A percentile compares a stretch with the other conserved stretches of the same genome.
Evolutionary conservation across 2,888 invertebrate genomes (phyloP).

Genomic region (Spodoptera littoralis): DNA sequence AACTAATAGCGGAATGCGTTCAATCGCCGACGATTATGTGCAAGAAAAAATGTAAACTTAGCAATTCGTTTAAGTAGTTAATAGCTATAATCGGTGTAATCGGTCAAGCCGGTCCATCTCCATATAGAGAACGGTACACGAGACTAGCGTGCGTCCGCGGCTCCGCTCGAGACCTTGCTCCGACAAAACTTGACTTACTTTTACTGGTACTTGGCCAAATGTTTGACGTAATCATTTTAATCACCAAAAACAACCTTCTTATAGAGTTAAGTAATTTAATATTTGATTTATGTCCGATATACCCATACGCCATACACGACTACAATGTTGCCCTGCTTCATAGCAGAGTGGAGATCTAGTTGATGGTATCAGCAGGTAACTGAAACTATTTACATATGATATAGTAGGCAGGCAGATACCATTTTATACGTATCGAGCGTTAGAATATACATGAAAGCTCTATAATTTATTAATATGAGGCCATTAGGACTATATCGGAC

Average conservation of each 20-base stretch:
- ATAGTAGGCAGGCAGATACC: conserved; percentile 1
- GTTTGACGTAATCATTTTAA: conserved; percentile 53
- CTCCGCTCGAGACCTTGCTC: conserved; percentile 47
- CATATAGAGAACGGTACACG: conserved; percentile 56
- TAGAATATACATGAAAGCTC: conserved; percentile 43
- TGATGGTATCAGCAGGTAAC: no score
- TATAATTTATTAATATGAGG: conserved; percentile 46
- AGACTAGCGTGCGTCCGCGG: conserved; percentile 48
- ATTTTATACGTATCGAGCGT: conserved; percentile 41
- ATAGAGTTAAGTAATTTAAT: conserved; percentile 48
- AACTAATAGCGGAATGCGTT: conserved; percentile 60
- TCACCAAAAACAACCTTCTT: conserved; percentile 54
- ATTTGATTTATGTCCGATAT: conserved; percentile 38
- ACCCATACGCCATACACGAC: conserved; percentile 19
- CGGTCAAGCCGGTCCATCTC: conserved; percentile 57
- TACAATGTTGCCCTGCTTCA: no score
- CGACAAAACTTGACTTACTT: conserved; percentile 55
- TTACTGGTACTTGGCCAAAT: conserved; percentile 55
- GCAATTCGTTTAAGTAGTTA: conserved; percentile 70
- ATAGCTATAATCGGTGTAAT: conserved; percentile 63
- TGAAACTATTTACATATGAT: neutral
- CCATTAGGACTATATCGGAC: conserved; percentile 36
- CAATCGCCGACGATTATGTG: conserved; percentile 65
- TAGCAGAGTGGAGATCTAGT: no score
- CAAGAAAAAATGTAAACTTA: conserved; percentile 67